These are phyloP conservation scores for Dinomys branickii DNA, from an alignment of 2,113 vertebrate species.

Conservation along the genomic window DNA sequence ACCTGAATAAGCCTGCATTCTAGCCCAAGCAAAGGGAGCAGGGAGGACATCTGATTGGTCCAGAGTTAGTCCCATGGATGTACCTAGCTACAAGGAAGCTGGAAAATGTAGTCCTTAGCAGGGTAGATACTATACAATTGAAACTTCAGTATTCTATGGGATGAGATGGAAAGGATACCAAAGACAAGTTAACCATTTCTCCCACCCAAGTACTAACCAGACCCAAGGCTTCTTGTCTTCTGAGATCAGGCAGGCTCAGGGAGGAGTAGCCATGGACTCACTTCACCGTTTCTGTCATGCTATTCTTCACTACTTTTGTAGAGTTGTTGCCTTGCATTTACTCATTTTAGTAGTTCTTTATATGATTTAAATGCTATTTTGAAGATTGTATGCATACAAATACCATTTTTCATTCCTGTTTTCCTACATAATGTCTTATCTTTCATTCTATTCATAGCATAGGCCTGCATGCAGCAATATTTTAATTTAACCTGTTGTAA, in stretches of 20 bases:
- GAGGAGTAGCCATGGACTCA: not conserved
- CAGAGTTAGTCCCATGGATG: not conserved
- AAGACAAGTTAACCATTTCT: not conserved
- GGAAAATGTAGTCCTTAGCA: not conserved
- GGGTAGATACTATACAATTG: not conserved
- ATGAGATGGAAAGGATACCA: not conserved
- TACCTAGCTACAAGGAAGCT: not conserved
- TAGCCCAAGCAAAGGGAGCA: not conserved
- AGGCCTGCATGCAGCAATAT: not conserved
- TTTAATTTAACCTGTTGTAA: not conserved
- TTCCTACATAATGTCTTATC: not conserved
- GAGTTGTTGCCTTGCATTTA: not conserved
- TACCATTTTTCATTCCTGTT: not conserved
- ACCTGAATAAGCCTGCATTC: not conserved
- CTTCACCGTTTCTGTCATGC: not conserved
- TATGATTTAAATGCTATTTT: not conserved
- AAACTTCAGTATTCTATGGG: not conserved
- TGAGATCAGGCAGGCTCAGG: not conserved
- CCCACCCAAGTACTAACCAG: not conserved
- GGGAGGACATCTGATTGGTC: not conserved
- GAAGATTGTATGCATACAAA: not conserved
- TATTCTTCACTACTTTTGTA: not conserved
- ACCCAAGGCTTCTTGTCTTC: not conserved
- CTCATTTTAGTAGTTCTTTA: not conserved
- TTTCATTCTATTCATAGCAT: not conserved